Base-by-base conservation (phyloP, 2,797 vertebrate species). In the Eremophila alpestris region DNA sequence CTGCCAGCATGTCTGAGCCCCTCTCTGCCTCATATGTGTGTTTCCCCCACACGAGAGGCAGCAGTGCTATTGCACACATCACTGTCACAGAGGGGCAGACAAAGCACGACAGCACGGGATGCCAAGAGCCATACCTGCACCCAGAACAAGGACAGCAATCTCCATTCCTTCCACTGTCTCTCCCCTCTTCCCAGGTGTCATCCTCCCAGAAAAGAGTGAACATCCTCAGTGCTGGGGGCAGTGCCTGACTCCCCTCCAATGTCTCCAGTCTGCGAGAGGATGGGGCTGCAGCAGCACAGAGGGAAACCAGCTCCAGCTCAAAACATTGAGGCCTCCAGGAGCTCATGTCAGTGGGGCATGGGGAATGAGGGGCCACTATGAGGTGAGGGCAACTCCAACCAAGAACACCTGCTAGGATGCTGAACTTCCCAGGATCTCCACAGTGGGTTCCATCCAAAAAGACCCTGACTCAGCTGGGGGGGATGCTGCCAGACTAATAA, bases 21-120 rank as follows among this genome's bases (percentile, higher is more conserved):
- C 24, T 49, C 32, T 67, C 49, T 62, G 38, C 56, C 62, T 51
- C 7, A 1, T 10, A 7, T 7, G 26, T 17, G 14, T 9, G 1
- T 24, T 60, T 67, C 13, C 13, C 45, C 38, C 38, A 34, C 26
- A 49, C 0, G 0, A 74, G 71, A 67, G 52, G 27, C 73, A 58
- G 38, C 75, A 51, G 16, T 6, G 12, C 30, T 40, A 11, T 27
- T 74, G 43, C 29, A 48, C 3, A 0, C 67, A 49, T 68, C 10
- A 0, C 32, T 5, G 5, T 48, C 51, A 76, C 6, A 0, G 1
- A 63, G 40, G 82, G 49, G 24, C 59, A 89, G 22, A 15, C 2
- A 4, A 36, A 65, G 43, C 22, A 2, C 1, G 0, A 4, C 13
- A 20, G n/a, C 30, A 26, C 0, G 0, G 36, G 29, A 51, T 41